Conservation (phyloP, 2,888 invertebrate species). For the Dolichopus griseipennis region DNA sequence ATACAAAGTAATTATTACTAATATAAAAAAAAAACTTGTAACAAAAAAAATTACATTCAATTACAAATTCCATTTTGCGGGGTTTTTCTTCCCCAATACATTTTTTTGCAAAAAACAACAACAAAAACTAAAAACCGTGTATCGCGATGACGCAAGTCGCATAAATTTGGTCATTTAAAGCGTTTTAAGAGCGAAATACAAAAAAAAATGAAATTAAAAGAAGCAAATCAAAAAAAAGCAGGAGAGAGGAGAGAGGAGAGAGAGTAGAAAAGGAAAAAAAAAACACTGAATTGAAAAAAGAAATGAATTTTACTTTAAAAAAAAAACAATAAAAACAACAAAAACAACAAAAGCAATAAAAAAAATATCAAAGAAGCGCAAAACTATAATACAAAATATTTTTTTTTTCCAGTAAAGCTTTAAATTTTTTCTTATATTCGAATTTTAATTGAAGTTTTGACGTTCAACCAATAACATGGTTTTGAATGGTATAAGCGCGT, state of each 20-base stretch:
- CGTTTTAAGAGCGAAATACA: not conserved
- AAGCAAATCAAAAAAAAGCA: not conserved
- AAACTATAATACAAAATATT: too few relatives aligned
- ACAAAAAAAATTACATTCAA: too few relatives aligned
- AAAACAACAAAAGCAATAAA: too few relatives aligned
- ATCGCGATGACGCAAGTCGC: not conserved
- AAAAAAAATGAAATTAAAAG: not conserved
- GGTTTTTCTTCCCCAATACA: not conserved
- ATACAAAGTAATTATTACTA: too few relatives aligned
- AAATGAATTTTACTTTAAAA: not conserved
- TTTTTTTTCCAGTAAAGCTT: not conserved
- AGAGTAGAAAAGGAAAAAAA: not conserved
- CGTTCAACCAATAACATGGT: not conserved
- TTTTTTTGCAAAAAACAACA: too few relatives aligned
- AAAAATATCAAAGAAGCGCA: not conserved
- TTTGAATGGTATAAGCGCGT: not conserved
- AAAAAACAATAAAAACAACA: too few relatives aligned
- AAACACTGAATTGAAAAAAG: not conserved
- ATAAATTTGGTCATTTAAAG: constrained; percentile 4
- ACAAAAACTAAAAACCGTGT: too few relatives aligned
- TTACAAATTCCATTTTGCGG: not conserved
- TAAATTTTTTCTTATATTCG: not conserved
- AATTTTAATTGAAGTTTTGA: not conserved
- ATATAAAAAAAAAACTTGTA: too few relatives aligned
- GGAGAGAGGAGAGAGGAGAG: not conserved